A percentile compares a stretch with the other conserved stretches of the same genome.
Evolutionary conservation across 2,888 invertebrate species (phyloP).

Genomic region (Gymnoscelis rufifasciata): DNA sequence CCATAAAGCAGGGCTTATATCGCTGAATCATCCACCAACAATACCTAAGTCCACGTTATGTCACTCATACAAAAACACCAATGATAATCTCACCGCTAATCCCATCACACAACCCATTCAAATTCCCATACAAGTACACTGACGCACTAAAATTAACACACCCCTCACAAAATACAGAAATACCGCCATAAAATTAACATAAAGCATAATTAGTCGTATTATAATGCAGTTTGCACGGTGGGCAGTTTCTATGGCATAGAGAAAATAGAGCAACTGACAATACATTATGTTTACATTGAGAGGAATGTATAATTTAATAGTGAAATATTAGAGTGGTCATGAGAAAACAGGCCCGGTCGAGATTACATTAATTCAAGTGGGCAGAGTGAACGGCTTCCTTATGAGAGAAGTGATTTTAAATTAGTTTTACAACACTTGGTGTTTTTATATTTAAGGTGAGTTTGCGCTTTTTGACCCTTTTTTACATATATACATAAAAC

Average conservation of each 20-base stretch:
- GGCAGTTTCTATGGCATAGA: slow-evolving; percentile 54
- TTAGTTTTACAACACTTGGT: slow-evolving; percentile 30
- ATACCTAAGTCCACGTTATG: slow-evolving; percentile 35
- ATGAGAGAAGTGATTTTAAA: slow-evolving; percentile 29
- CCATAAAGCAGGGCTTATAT: slow-evolving; percentile 26
- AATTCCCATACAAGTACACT: slow-evolving; percentile 58
- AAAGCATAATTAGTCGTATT: slow-evolving; percentile 72
- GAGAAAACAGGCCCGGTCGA: slow-evolving; percentile 57
- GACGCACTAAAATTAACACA: slow-evolving; percentile 54
- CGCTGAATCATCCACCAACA: slow-evolving; percentile 28
- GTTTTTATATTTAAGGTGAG: slow-evolving; percentile 23
- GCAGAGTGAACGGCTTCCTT: slow-evolving; percentile 30
- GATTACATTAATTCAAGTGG: slow-evolving; percentile 48
- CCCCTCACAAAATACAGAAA: slow-evolving; percentile 51
- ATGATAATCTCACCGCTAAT: slow-evolving; percentile 48
- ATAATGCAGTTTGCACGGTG: slow-evolving; percentile 67
- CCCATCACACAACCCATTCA: slow-evolving; percentile 57
- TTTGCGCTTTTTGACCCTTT: slow-evolving; percentile 18
- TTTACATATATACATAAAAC: neutral
- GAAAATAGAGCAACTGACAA: slow-evolving; percentile 49
- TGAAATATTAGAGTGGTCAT: slow-evolving; percentile 66
- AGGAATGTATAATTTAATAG: slow-evolving; percentile 75
- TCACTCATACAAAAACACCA: slow-evolving; percentile 35
- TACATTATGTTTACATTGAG: slow-evolving; percentile 70
- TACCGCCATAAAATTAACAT: slow-evolving; percentile 67